Percentiles rank a stretch among this genome's conserved stretches.
phyloP scores from a whole-genome alignment of 2,888 invertebrate genomes.

The Miltochrista miniata region DNA sequence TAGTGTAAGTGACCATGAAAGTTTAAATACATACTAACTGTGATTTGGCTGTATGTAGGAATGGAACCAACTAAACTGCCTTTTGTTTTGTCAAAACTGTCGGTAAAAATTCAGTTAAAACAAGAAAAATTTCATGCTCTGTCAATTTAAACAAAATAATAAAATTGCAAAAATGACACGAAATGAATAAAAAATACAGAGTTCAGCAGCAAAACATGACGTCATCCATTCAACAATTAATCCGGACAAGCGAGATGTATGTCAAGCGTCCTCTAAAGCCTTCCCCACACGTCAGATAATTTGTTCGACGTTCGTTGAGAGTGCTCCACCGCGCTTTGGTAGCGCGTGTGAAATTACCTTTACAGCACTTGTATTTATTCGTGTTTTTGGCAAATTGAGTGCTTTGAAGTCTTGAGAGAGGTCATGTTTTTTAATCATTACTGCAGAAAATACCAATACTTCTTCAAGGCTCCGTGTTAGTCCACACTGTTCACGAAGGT shows the following conservation, averaged over 20 bases:
- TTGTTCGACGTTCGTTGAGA: conserved; percentile 48
- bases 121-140: too few relatives aligned
- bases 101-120: too few relatives aligned
- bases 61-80: too few relatives aligned
- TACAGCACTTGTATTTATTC: conserved; percentile 27
- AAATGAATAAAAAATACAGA: not conserved
- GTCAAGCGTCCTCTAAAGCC: conserved; percentile 53
- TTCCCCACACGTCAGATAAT: conserved; percentile 48
- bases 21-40: too few relatives aligned
- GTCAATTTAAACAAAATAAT: too few relatives aligned
- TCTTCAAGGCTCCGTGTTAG: too few relatives aligned
- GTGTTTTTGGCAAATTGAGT: conserved; percentile 35
- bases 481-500: too few relatives aligned
- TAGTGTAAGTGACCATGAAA: too few relatives aligned
- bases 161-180: too few relatives aligned
- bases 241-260: conserved; percentile 46
- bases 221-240: conserved; percentile 49
- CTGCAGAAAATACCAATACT: not conserved
- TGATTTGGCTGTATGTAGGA: too few relatives aligned
- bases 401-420: conserved; percentile 4
- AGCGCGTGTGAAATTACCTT: conserved; percentile 38
- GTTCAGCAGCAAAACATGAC: conserved; percentile 8
- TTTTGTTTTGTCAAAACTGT: too few relatives aligned
- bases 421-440: not conserved
- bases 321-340: conserved; percentile 23